Evolutionary conservation across 2,888 invertebrate genomes (phyloP), one percentile per base, ranked within the genome.

Genomic region (Dermolepida albohirtum): DNA sequence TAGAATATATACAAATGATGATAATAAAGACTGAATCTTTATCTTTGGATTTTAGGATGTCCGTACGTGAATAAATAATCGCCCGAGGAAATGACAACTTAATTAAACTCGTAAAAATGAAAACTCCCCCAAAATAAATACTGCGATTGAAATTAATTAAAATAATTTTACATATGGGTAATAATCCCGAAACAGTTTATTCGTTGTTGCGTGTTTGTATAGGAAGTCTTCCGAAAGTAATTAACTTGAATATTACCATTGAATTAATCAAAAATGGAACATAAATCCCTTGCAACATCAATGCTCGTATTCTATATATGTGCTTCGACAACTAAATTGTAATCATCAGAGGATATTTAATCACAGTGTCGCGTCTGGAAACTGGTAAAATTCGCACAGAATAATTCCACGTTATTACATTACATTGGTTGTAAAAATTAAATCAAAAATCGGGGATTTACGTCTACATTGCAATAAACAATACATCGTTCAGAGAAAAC

Each of bases 121-220:
- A 29, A 12, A 29, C 29, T 29, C 29, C 43, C 27, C 27, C 6
- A 43, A 44, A 44, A 57, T 57, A 57, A 57, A 57, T 57, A 44
- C 59, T 44, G 11, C 16, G 44, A 29, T 8, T 14, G 11, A 59
- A 44, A 44, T 59, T 59, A 59, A 59, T 59, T 59, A 59, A 59
- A 59, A 44, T 59, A 44, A 44, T 59, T 59, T 59, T 44, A 59
- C 44, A 22, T 22, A 29, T 59, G 29, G 59, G 29, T 29, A 29
- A 12, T 27, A 59, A 59, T 44, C 57, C 57, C 27, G 43, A 57
- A 39, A 57, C 57, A 44, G 57, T 41, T 57, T 11, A 14, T 27
- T 11, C 29, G 34, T 17, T 44, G 29, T 59, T 44, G 44, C 44
- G 59, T 44, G 59, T 59, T 44, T 27, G 29, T 22, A 17, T 12